phyloP scores from a whole-genome alignment of 2,888 invertebrate genomes.

The Heliconius ethilla region DNA sequence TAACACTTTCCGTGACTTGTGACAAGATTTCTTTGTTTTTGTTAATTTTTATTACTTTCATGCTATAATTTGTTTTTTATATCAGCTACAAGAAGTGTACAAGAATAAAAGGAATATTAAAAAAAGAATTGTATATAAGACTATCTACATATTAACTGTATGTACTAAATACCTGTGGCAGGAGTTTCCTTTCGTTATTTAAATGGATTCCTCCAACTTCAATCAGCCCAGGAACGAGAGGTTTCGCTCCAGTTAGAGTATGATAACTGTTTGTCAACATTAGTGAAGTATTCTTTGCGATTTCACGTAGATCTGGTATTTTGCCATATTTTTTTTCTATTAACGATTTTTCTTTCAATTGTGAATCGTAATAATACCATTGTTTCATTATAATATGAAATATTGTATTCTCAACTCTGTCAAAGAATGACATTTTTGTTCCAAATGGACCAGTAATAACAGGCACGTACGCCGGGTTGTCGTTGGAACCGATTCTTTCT shows the following conservation, averaged over 20 bases:
- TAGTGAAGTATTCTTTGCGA: constrained; percentile 16
- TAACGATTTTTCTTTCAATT: constrained; percentile 63
- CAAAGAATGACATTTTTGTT: constrained; percentile 74
- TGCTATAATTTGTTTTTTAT: no score
- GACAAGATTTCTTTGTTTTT: no score
- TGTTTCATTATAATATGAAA: constrained; percentile 57
- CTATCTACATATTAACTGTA: neutral
- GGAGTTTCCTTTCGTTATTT: constrained; percentile 58
- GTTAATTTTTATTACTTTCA: no score
- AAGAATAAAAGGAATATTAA: no score
- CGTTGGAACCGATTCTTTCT: constrained; percentile 45
- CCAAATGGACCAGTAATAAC: constrained; percentile 75
- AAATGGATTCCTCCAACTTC: constrained; percentile 85
- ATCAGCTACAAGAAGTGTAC: no score
- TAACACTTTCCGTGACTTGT: no score
- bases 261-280: constrained; percentile 4
- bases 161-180: constrained; percentile 67
- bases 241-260: constrained; percentile 19
- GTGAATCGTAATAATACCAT: constrained; percentile 64
- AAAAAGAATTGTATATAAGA: no score
- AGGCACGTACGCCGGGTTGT: constrained; percentile 75
- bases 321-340: constrained; percentile 53
- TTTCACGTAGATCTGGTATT: constrained; percentile 22
- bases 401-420: constrained; percentile 72
- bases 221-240: constrained; percentile 78